Base-by-base conservation (phyloP, 2,888 invertebrate genomes). In the Eristalis pertinax region DNA sequence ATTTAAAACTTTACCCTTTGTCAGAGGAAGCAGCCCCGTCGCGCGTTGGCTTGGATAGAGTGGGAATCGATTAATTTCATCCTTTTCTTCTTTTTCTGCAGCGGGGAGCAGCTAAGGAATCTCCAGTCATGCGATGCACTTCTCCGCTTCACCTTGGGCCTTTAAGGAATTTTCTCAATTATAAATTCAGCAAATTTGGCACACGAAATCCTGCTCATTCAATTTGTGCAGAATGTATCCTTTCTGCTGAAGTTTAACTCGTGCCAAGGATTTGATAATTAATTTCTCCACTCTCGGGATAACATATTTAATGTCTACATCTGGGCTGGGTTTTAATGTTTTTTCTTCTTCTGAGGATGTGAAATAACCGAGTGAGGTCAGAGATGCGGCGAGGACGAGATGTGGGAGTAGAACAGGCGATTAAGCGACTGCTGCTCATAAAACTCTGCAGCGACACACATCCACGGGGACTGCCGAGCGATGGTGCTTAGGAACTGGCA, bases 1-100 rank as follows among this genome's bases (percentile, higher is more conserved):
- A 73, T 73, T 73, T 50, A 19, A 73, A 73, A 73, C 73, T 73
- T 73, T 73, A 73, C 63, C 73, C 63, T 63, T 73, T 63, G 63
- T 50, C 63, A 63, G 50, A 19, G 13, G 29, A 26, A n/a, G 38
- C 5, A n/a, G 32, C 32, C 10, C 26, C 26, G n/a, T n/a, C n/a
- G n/a, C n/a, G 11, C 38, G 26, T 2, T 38, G 19, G 7, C 4
- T n/a, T 4, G n/a, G 5, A 50, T 10, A 8, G 50, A 50, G 19
- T 50, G 50, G 19, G 73, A 63, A 73, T 73, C 63, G 73, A 73
- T 73, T 73, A 73, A 72, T 72, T 63, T 43, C 29, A 15, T 50
- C 68, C 7, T 43, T 32, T 22, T 24, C 10, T 29, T 4, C 22
- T 73, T 63, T 22, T 32, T 32, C 35, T 43, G 13, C 29, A 29